Evolutionary conservation across 2,113 vertebrate species (phyloP), one percentile per base, ranked within the genome.

Genomic region (Engystomops pustulosus): DNA sequence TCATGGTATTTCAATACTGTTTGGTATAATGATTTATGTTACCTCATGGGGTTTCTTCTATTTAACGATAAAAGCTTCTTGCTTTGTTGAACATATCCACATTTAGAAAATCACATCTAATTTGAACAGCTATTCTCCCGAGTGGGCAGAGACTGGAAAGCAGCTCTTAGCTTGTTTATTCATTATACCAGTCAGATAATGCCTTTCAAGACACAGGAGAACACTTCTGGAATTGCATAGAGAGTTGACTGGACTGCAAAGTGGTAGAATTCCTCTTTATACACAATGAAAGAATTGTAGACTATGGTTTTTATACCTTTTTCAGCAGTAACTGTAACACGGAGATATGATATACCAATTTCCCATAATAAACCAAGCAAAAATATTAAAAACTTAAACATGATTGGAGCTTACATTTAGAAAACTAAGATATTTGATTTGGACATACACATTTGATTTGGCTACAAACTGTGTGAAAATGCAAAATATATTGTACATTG

Each of bases 21-120:
- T 83, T 83, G 72, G 51, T 83, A 74, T 62, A 76, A 65, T 75
- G 71, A 83, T 77, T 68, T 68, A 27, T 76, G 36, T 55, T 85
- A 79, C 69, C 83, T 79, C 47, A 51, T 79, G 83, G 83, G 74
- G 34, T 78, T 85, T 70, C 45, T 65, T 79, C 83, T 79, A 78
- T 79, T 85, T 85, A 79, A 85, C 76, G 83, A 85, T 85, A 85
- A 85, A 85, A 79, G 83, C 83, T 79, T 85, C 74, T 85, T 79
- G 47, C 67, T 78, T 78, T 85, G 45, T 62, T 79, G 83, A 85
- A 85, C 67, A 74, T 76, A 78, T 85, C 75, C 83, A 85, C 45
- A 85, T 85, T 85, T 79, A 78, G 74, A 85, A 79, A 79, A 85
- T 85, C 83, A 85, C 83, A 79, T 85, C 83, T 79, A 78, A 85